phyloP scores from a whole-genome alignment of 2,113 vertebrate species.

The Ptyas mucosa region DNA sequence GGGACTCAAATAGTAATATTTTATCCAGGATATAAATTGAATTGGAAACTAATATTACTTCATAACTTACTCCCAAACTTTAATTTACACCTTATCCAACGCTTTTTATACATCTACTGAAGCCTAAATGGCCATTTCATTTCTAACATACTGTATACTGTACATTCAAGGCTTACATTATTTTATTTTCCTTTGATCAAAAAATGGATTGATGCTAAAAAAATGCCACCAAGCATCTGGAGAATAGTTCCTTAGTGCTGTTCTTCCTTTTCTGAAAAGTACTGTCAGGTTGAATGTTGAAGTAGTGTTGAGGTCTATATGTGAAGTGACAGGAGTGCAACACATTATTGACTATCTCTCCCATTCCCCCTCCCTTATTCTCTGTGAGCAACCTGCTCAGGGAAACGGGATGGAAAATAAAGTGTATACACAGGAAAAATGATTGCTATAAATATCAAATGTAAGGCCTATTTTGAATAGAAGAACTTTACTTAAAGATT shows the following conservation, averaged over 20 bases:
- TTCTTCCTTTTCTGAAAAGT: slow-evolving; percentile 53
- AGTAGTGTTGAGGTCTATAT: slow-evolving; percentile 42
- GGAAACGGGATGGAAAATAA: slow-evolving; percentile 6
- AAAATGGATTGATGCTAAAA: slow-evolving; percentile 42
- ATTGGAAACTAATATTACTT: neutral
- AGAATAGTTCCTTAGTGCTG: slow-evolving; percentile 53
- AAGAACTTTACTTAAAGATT: neutral
- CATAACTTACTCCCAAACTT: neutral
- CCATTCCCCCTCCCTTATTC: slow-evolving; percentile 5
- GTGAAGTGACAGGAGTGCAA: slow-evolving; percentile 54
- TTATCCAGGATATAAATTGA: neutral
- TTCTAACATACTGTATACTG: neutral
- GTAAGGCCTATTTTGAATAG: neutral
- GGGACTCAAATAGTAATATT: neutral
- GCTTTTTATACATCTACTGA: neutral
- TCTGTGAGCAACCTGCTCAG: slow-evolving; percentile 21
- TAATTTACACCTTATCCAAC: neutral
- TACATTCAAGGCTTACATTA: neutral
- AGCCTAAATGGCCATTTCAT: neutral
- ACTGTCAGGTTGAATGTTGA: slow-evolving; percentile 60
- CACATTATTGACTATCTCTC: slow-evolving; percentile 15
- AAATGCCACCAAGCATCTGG: slow-evolving; percentile 70
- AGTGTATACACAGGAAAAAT: neutral
- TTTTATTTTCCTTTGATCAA: slow-evolving; percentile 46
- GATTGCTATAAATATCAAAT: neutral